These are phyloP conservation scores for Lacerta viridis DNA, from an alignment of 2,797 vertebrate genomes.

Conservation along the genomic window DNA sequence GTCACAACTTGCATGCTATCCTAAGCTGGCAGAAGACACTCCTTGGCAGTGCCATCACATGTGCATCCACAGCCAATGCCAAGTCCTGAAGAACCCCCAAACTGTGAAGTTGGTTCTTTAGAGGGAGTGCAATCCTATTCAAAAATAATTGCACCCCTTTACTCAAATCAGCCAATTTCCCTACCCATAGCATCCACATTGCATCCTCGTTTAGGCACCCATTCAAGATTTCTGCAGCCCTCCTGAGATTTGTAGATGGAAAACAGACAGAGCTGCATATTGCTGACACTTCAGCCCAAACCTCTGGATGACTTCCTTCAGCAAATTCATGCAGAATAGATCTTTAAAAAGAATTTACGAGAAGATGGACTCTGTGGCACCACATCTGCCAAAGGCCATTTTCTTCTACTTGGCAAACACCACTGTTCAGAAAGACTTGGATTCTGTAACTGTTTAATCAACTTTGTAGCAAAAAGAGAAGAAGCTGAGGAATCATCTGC, in stretches of 20 bases:
- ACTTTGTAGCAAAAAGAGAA: not conserved
- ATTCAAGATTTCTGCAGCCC: not conserved
- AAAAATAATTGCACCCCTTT: not conserved
- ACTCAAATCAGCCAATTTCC: not conserved
- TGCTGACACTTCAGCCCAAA: not conserved
- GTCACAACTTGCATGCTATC: too few relatives aligned
- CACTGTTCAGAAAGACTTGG: not conserved
- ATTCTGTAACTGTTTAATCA: too few relatives aligned
- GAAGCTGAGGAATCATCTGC: not conserved
- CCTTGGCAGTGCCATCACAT: too few relatives aligned
- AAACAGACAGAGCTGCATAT: not conserved
- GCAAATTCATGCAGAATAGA: not conserved
- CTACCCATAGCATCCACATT: not conserved
- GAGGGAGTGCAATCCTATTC: not conserved
- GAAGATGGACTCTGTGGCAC: not conserved
- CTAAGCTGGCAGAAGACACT: too few relatives aligned
- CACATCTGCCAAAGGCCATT: not conserved
- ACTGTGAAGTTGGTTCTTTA: not conserved
- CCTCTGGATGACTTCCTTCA: not conserved
- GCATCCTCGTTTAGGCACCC: not conserved
- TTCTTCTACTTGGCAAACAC: not conserved
- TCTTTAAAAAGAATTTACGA: not conserved
- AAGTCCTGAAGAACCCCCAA: not conserved
- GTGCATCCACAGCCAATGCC: not conserved
- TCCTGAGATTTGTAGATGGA: not conserved